These are phyloP conservation scores for Agrotis segetum DNA, from an alignment of 2,888 invertebrate genomes.

Conservation along the genomic window DNA sequence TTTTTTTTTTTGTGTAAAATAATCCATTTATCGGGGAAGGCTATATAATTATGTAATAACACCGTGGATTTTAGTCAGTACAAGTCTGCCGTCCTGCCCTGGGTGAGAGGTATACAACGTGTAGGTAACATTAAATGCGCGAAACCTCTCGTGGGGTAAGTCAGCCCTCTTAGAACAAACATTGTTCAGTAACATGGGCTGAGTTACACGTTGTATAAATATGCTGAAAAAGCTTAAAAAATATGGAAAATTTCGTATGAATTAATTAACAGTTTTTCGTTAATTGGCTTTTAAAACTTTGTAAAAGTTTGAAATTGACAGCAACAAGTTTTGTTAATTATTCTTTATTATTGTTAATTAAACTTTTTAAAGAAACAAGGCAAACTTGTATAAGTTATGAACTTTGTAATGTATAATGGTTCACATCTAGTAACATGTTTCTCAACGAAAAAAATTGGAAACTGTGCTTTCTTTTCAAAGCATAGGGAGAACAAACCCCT, in stretches of 20 bases:
- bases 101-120: too few species aligned
- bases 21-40: neutral
- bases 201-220: too few species aligned
- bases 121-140: too few species aligned
- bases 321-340: constrained; percentile 16
- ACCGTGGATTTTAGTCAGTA: too few species aligned
- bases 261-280: constrained; percentile 22
- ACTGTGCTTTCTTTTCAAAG: too few species aligned
- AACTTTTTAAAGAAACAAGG: constrained; percentile 4
- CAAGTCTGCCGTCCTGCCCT: too few species aligned
- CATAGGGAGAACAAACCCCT: neutral
- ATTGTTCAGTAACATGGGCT: too few species aligned
- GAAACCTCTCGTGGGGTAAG: too few species aligned
- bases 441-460: neutral
- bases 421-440: neutral
- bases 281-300: constrained; percentile 36
- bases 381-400: neutral
- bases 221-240: neutral
- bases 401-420: neutral
- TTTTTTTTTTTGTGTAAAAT: too few species aligned
- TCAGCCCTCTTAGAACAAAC: too few species aligned
- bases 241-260: neutral
- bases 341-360: neutral
- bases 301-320: constrained; percentile 25
- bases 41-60: too few species aligned